phyloP scores from a whole-genome alignment of 2,888 invertebrate species.

The Agrochola circellaris region DNA sequence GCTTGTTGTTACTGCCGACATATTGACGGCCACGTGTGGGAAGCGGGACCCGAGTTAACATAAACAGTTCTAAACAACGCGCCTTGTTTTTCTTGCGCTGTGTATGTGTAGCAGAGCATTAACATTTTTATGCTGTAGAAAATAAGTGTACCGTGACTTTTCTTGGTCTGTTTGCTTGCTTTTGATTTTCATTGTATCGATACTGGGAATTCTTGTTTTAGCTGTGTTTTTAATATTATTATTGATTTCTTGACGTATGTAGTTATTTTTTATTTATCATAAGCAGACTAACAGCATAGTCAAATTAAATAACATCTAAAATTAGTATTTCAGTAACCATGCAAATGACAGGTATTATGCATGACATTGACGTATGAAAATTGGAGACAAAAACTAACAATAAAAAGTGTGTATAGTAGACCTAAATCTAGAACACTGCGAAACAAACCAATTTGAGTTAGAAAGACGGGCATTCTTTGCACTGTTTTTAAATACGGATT shows the following conservation, averaged over 20 bases:
- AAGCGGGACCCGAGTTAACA: conserved; percentile 40
- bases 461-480: too few species aligned
- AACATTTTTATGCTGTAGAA: conserved; percentile 38
- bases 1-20: conserved; percentile 55
- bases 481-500: too few species aligned
- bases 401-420: too few species aligned
- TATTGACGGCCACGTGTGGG: conserved; percentile 37
- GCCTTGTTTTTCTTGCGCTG: conserved; percentile 58
- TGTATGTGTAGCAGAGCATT: conserved; percentile 32
- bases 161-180: conserved; percentile 10
- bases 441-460: too few species aligned
- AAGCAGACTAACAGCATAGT: too few species aligned
- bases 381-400: too few species aligned
- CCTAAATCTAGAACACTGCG: too few species aligned
- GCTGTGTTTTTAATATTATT: neutral
- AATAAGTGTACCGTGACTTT: conserved; percentile 27
- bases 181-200: conserved; percentile 16
- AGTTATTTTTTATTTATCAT: too few species aligned
- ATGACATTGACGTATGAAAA: too few species aligned
- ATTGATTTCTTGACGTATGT: conserved; percentile 8
- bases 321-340: too few species aligned
- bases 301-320: too few species aligned
- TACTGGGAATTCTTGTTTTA: neutral
- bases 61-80: conserved; percentile 54
- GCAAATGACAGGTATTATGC: too few species aligned